phyloP scores from a whole-genome alignment of 2,888 invertebrate genomes.

The Troilus luridus region DNA sequence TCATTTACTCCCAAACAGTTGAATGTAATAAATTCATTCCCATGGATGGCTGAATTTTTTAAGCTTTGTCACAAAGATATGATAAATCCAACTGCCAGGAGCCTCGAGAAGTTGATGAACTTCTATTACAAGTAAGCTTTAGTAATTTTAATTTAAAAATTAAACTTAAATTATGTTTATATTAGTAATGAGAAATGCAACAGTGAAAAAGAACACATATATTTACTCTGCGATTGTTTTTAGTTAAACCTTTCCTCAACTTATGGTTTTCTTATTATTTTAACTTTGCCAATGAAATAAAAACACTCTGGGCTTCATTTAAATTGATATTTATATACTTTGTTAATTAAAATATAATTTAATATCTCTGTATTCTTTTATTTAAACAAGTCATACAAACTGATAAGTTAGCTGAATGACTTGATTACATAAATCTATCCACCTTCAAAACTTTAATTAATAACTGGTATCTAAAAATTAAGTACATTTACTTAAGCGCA shows the following conservation, averaged over 20 bases:
- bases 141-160: not conserved
- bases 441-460: not conserved
- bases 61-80: slow-evolving; percentile 60
- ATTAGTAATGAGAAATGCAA: not conserved
- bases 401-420: slow-evolving; percentile 39
- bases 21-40: slow-evolving; percentile 55
- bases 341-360: not conserved
- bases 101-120: slow-evolving; percentile 62
- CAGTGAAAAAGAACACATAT: not conserved
- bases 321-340: not conserved
- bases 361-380: not conserved
- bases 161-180: not conserved
- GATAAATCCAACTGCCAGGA: slow-evolving; percentile 56
- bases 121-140: slow-evolving; percentile 61
- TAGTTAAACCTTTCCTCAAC: not conserved
- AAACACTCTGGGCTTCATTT: slow-evolving; percentile 32
- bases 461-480: not conserved
- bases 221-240: not conserved
- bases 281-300: not conserved
- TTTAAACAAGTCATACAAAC: slow-evolving; percentile 35
- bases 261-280: not conserved
- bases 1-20: slow-evolving; percentile 3
- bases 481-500: not conserved
- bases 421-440: not conserved
- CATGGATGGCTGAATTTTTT: slow-evolving; percentile 62